phyloP scores from a whole-genome alignment of 2,113 vertebrate genomes.

The Gavialis gangeticus region DNA sequence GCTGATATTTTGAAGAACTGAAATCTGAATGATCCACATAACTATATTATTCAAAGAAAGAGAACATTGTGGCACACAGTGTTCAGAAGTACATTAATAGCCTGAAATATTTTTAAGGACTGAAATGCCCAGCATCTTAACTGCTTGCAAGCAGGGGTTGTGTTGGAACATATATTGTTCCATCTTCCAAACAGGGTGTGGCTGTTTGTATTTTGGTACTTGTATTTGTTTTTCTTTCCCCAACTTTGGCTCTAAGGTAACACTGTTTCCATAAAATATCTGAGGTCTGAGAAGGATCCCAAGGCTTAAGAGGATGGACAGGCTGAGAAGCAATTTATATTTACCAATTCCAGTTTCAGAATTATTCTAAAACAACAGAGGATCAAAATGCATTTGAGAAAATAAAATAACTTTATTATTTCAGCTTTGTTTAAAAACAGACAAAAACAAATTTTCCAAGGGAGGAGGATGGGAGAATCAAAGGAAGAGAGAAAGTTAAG shows the following conservation, averaged over 20 bases:
- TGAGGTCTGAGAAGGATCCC: neutral
- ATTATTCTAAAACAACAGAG: neutral
- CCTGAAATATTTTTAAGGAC: neutral
- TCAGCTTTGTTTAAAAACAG: neutral
- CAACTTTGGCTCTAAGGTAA: neutral
- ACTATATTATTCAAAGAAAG: neutral
- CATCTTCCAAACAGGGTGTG: neutral
- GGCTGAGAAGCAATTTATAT: neutral
- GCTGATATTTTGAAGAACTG: neutral
- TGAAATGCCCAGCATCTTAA: neutral
- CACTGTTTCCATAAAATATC: neutral
- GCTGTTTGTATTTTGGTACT: neutral
- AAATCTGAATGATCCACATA: neutral
- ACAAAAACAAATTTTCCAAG: neutral
- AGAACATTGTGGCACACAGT: neutral
- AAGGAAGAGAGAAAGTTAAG: neutral
- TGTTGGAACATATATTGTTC: neutral
- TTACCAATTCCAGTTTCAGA: neutral
- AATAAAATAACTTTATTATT: neutral
- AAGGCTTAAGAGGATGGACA: neutral
- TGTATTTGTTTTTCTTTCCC: accelerated
- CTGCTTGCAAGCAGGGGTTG: neutral
- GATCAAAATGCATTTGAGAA: neutral
- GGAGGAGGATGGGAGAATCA: accelerated
- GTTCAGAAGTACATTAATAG: neutral